phyloP scores from a whole-genome alignment of 2,113 vertebrate species.

The Salvelinus sp. region DNA sequence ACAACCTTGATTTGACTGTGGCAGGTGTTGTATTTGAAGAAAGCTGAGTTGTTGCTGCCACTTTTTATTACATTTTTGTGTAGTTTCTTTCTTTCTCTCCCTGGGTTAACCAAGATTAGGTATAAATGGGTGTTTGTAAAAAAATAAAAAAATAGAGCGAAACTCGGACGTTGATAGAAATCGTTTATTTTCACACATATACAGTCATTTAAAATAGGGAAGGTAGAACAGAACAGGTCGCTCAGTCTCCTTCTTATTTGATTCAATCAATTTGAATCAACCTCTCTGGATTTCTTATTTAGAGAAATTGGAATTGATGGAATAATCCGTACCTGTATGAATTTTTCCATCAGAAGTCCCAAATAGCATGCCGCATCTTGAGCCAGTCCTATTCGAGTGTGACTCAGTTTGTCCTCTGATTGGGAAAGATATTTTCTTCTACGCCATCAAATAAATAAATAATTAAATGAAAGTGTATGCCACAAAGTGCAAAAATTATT shows the following conservation, averaged over 20 bases:
- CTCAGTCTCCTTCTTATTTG: conserved; percentile 6
- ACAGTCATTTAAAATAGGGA: not conserved
- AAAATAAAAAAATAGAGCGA: not conserved
- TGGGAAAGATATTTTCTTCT: conserved; percentile 48
- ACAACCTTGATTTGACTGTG: too few relatives aligned
- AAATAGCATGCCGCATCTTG: conserved; percentile 30
- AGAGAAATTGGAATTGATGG: conserved; percentile 48
- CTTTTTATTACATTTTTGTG: not conserved
- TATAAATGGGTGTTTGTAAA: not conserved
- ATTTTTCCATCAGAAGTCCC: conserved; percentile 45
- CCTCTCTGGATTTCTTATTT: conserved; percentile 44
- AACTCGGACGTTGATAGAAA: not conserved
- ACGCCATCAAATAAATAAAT: conserved; percentile 33
- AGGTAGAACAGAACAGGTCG: conserved; percentile 2
- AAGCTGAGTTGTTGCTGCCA: too few relatives aligned
- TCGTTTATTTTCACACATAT: not conserved
- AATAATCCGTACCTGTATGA: conserved; percentile 53
- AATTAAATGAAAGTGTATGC: conserved; percentile 40
- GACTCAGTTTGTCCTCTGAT: conserved; percentile 34
- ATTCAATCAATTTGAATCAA: conserved; percentile 60
- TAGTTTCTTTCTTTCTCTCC: not conserved
- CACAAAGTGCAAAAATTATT: conserved; percentile 58
- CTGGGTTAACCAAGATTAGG: not conserved
- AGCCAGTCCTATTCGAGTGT: conserved; percentile 36
- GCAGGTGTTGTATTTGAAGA: too few relatives aligned